Percentiles rank a stretch among this genome's conserved stretches.
Evolutionary conservation across 53 echinoderm and acorn worm species (phyloP).

Genomic region (Mesocentrotus franciscanus): DNA sequence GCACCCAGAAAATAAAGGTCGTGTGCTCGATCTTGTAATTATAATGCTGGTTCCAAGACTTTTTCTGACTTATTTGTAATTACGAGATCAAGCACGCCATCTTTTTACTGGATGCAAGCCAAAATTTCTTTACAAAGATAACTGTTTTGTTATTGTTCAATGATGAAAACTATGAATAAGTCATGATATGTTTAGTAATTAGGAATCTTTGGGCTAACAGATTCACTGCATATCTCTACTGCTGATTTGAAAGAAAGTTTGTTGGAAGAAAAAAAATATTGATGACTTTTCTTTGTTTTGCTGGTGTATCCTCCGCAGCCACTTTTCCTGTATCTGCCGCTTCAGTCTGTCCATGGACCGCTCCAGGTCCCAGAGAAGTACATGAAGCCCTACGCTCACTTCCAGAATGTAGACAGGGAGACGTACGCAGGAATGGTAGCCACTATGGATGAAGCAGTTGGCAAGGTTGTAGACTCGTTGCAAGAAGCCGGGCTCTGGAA

Average conservation of each 20-base stretch:
- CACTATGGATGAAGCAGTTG: conserved; percentile 85
- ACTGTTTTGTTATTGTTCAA: too few species aligned
- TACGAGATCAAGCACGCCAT: too few species aligned
- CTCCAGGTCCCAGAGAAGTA: conserved; percentile 90
- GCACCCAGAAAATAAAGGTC: too few species aligned
- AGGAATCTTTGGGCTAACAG: neutral
- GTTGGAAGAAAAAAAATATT: too few species aligned
- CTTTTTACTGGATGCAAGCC: too few species aligned
- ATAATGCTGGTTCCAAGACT: too few species aligned
- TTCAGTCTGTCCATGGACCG: conserved; percentile 84
- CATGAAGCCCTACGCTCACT: conserved; percentile 64
- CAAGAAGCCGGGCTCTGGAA: conserved; percentile 75
- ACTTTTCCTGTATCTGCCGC: conserved; percentile 86
- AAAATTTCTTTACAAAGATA: too few species aligned
- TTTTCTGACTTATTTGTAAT: too few species aligned
- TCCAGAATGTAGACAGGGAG: conserved; percentile 65
- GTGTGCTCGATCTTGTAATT: too few species aligned
- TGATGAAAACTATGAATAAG: too few species aligned
- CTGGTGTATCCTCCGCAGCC: conserved; percentile 62
- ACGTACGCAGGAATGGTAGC: conserved; percentile 87
- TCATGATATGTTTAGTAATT: too few species aligned
- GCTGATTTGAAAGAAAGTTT: too few species aligned
- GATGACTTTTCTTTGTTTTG: neutral
- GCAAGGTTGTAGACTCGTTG: conserved; percentile 75
- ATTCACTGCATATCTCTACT: neutral